These are phyloP conservation scores for Diacarnus erythraeanus DNA, from an alignment of 37 sponge, comb jelly and placozoan species.

Conservation along the genomic window DNA sequence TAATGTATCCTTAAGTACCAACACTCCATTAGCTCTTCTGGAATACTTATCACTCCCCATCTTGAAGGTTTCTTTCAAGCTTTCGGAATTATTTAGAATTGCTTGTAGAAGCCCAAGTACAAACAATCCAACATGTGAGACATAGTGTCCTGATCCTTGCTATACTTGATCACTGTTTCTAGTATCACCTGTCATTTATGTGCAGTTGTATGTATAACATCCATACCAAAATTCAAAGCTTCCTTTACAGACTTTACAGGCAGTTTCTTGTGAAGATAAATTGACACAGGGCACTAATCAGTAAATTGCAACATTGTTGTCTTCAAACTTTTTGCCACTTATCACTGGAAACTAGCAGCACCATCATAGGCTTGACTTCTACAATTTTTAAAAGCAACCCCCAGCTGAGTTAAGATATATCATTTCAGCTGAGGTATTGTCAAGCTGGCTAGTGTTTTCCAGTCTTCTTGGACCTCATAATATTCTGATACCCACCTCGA, in stretches of 20 bases:
- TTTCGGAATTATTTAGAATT: not conserved
- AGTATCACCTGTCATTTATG: not conserved
- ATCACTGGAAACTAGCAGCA: conserved; percentile 1
- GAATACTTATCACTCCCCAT: conserved; percentile 5
- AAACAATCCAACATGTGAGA: not conserved
- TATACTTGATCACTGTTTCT: not conserved
- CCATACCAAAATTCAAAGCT: too few relatives aligned
- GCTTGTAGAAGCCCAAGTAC: conserved; percentile 7
- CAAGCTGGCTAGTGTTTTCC: not conserved
- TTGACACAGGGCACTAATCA: conserved; percentile 7
- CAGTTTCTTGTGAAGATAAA: conserved; percentile 1
- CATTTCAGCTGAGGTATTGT: not conserved
- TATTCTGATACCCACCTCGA: not conserved
- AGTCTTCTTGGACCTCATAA: not conserved
- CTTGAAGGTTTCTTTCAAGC: not conserved
- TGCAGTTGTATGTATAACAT: not conserved
- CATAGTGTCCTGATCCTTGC: not conserved
- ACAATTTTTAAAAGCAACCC: too few relatives aligned
- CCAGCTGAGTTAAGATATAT: not conserved
- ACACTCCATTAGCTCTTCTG: conserved; percentile 1
- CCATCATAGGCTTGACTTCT: conserved; percentile 6
- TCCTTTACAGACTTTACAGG: too few relatives aligned
- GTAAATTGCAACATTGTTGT: not conserved
- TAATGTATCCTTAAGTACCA: conserved; percentile 2
- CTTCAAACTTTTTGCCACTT: conserved; percentile 6